Base-by-base conservation (phyloP, 2,797 vertebrate genomes). In the Myotis vivesi region DNA sequence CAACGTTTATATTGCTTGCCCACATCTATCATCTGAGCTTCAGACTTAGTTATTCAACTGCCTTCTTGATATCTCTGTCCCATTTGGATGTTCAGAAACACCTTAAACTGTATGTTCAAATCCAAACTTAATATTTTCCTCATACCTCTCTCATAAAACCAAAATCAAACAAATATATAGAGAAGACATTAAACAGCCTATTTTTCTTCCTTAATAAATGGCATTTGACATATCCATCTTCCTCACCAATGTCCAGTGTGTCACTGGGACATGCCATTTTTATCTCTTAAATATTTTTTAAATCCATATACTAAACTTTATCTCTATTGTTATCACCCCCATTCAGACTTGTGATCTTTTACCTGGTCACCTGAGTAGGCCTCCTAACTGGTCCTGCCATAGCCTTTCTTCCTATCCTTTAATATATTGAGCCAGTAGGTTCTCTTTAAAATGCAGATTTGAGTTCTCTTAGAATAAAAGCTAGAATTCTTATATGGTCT, bases 41-140 rank as follows among this genome's bases (percentile, higher is more conserved):
- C 68, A 92, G 76, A 66, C 46, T 49, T 76, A 12, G 2, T 59
- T 55, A 30, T 25, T 46, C 51, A 79, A 2, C 13, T 94, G 25
- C 72, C 41, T 82, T 75, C 30, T 22, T 89, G 49, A 20, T 44
- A 36, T 73, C 49, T n/a, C 22, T 25, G 28, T 81, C 16, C 13
- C 80, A 8, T 83, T 90, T 75, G 28, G 17, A 55, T 95, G 30
- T 89, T 82, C 82, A 91, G 41, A 91, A 88, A 72, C 36, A 91
- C 23, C 3, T 72, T 84, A 57, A 38, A 55, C 57, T 59, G 77
- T 46, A 55, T 57, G 64, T 55, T 46, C 25, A 25, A 83, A 87
- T 36, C 3, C 71, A 92, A 84, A 59, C 28, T 76, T 41, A 59
- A 11, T 62, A 25, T 89, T 92, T 86, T 89, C 62, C 36, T 84